Evolutionary conservation across 2,888 invertebrate species (phyloP).

Genomic region (Rhamnusium bicolor): DNA sequence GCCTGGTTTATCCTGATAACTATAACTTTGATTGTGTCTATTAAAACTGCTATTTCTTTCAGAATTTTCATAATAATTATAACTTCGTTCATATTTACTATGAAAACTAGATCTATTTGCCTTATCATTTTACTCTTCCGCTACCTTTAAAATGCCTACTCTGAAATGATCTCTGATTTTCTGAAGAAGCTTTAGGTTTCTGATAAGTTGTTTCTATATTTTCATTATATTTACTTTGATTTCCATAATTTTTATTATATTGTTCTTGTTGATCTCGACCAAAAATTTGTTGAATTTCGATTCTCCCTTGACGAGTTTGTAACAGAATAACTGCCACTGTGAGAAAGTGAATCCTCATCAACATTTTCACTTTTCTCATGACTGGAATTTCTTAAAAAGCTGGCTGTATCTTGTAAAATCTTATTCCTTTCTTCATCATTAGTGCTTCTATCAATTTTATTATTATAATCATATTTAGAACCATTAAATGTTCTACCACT

Average conservation of each 20-base stretch:
- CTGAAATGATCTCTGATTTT: constrained; percentile 8
- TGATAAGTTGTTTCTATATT: constrained; percentile 20
- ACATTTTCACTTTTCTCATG: not conserved
- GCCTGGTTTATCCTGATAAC: no score
- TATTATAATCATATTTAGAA: constrained; percentile 34
- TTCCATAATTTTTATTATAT: constrained; percentile 22
- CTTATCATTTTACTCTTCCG: constrained; percentile 1
- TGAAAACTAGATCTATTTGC: constrained; percentile 5
- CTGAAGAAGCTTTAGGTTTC: not conserved
- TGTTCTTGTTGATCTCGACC: constrained; percentile 11
- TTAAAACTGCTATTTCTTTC: constrained; percentile 3
- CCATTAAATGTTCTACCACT: constrained; percentile 51
- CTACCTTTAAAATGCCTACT: constrained; percentile 9
- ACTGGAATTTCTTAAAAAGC: constrained; percentile 1
- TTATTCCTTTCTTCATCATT: constrained; percentile 16
- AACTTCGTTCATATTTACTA: constrained; percentile 27
- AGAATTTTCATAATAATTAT: constrained; percentile 38
- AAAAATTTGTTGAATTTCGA: constrained; percentile 6
- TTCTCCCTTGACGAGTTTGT: not conserved
- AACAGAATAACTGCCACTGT: not conserved
- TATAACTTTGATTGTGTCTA: no score
- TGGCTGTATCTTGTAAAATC: constrained; percentile 7
- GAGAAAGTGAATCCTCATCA: not conserved
- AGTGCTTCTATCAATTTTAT: constrained; percentile 28
- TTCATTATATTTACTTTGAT: constrained; percentile 33